Base-by-base conservation (phyloP, 2,888 invertebrate genomes). In the Eupithecia subumbrata region DNA sequence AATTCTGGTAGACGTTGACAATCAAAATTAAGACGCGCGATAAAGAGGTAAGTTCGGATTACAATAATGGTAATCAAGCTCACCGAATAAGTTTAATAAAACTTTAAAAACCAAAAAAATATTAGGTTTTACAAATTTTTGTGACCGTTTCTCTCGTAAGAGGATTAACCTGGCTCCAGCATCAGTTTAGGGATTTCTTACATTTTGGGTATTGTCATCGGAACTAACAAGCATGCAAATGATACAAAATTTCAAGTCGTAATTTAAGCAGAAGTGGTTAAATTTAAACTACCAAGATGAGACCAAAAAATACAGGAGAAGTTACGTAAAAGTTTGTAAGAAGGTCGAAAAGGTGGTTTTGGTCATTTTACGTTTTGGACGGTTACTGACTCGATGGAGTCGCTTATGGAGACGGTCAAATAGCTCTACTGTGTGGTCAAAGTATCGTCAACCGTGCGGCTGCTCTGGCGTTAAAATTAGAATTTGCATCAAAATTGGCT, bases 401-500 rank as follows among this genome's bases (percentile, higher is more conserved):
- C 18, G 4, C 52, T 52, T 1, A 52, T 9, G 5, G 52, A 52
- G n/a, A 52, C 4, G n/a, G n/a, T n/a, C n/a, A n/a, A 52, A 9
- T 9, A 37, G 16, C 64, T 64, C n/a, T 11, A 7, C 9, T 66
- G 16, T 30, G 66, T 34, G 43, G 40, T 67, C 60, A 63, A 66
- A 70, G 56, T 66, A 43, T 37, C n/a, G 66, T 73, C 67, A 67
- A 76, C 73, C 43, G 71, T 71, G 25, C 25, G 12, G 16, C 63
- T 67, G 70, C 60, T 71, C 52, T 22, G 9, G 66, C 69, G 69
- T 69, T 66, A n/a, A 74, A 74, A 77, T 77, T 77, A 63, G 70
- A 70, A 74, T 77, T 77, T 74, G 77, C 70, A 77, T 77, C 69
- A 77, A 74, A 72, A 77, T 77, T 74, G 72, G 60, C 70, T 72